Conservation (phyloP, 2,888 invertebrate species). For the Sesia bembeciformis region DNA sequence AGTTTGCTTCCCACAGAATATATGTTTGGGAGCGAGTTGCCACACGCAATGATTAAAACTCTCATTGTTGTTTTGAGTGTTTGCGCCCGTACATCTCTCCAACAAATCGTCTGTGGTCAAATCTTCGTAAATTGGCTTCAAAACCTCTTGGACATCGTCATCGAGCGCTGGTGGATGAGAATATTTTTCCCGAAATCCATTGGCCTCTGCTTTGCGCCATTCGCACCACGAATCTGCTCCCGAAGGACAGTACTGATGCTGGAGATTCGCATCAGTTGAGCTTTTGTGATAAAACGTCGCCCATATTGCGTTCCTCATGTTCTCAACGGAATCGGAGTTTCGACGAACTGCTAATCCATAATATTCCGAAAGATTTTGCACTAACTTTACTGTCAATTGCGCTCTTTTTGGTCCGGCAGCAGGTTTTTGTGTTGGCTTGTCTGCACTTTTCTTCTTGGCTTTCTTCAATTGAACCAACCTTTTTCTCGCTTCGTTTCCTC, state of each 20-base stretch:
- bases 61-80: constrained; percentile 5
- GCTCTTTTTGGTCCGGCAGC: not conserved
- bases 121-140: constrained; percentile 4
- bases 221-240: constrained; percentile 5
- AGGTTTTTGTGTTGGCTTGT: too few relatives aligned
- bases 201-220: constrained; percentile 2
- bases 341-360: constrained; percentile 2
- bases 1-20: constrained; percentile 3
- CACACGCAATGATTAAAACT: constrained; percentile 3
- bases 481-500: not conserved
- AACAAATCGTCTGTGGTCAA: constrained; percentile 2
- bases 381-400: not conserved
- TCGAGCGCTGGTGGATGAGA: constrained; percentile 2
- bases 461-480: constrained; percentile 1
- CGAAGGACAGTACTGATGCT: constrained; percentile 2
- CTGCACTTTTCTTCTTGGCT: too few relatives aligned
- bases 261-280: constrained; percentile 4
- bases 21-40: constrained; percentile 2
- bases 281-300: constrained; percentile 1
- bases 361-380: constrained; percentile 1
- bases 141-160: constrained; percentile 2
- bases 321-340: constrained; percentile 3
- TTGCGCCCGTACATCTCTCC: constrained; percentile 3
- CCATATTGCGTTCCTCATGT: constrained; percentile 2
- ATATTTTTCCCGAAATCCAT: too few relatives aligned